These are phyloP conservation scores for Heterohyrax brucei DNA, from an alignment of 2,797 vertebrate species.

Conservation along the genomic window DNA sequence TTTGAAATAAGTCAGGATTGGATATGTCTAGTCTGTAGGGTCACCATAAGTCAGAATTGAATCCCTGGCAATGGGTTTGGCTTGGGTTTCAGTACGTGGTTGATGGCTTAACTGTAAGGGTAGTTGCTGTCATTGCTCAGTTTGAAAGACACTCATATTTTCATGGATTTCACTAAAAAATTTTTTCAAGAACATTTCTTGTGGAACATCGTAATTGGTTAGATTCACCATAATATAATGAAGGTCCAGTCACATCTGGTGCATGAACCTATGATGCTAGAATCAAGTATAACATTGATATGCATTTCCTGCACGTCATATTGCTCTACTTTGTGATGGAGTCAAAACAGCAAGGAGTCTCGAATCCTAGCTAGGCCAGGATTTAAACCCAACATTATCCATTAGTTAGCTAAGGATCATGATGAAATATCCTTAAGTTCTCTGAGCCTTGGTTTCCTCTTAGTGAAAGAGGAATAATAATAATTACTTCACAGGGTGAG, in stretches of 20 bases:
- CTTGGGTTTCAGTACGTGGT: background rate
- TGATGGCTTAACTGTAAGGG: background rate
- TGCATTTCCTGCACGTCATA: background rate
- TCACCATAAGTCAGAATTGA: background rate
- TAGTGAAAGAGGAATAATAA: background rate
- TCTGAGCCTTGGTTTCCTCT: background rate
- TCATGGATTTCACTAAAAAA: background rate
- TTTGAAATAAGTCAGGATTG: slow-evolving; percentile 56
- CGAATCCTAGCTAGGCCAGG: background rate
- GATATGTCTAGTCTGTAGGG: background rate
- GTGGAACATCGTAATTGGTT: background rate
- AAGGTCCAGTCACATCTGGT: background rate
- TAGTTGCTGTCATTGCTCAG: background rate
- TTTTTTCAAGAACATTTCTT: slow-evolving; percentile 35
- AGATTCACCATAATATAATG: slow-evolving; percentile 6
- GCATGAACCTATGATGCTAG: background rate
- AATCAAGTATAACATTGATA: background rate
- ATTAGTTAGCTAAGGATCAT: background rate
- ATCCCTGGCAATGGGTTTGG: background rate
- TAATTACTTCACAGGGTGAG: background rate
- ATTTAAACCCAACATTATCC: background rate
- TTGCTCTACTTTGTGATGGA: background rate
- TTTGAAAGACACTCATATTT: background rate
- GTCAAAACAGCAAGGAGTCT: background rate
- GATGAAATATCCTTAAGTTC: background rate